Base-by-base conservation (phyloP, 1,140 invertebrate species). In the Drosophila tristis region DNA sequence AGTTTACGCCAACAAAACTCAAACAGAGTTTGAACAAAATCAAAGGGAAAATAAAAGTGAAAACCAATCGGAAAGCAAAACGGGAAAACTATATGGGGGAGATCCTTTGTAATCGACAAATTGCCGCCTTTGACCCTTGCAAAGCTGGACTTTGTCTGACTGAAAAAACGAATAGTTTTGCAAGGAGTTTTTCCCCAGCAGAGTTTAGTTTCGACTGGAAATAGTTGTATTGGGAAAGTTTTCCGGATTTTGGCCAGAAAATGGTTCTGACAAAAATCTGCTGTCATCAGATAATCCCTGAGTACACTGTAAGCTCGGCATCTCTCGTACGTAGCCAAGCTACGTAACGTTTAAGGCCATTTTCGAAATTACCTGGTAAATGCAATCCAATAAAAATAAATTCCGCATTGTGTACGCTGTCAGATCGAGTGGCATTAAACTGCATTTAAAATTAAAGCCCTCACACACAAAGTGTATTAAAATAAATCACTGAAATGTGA, bases 341-440 rank as follows among this genome's bases (percentile, higher is more conserved):
- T 16, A 16, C 20, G n/a, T 50, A n/a, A 25, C 1, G 23, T 11
- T 31, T 53, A 53, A 29, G 45, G 13, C 48, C 44, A 64, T 49
- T 58, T 58, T n/a, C 45, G 13, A 31, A 71, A 58, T 70, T 70
- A 49, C 53, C 53, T 39, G 31, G 11, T 50, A 26, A 43, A 57
- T 25, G 56, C 29, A 68, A 74, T 74, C 74, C 63, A 75, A 78
- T 78, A 55, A 71, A 68, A 64, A 71, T 80, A 74, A 86, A 74
- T 60, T 66, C 47, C 23, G 8, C 55, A 56, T 71, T 67, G 67
- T 76, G 72, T 54, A 35, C 35, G 45, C 61, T 65, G 74, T 78
- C 78, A 71, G 78, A 66, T 78, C 65, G 75, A 87, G 74, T 72
- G 82, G 56, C 78, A 81, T 86, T 82, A 87, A 86, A 86, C 68